Percentiles rank a stretch among this genome's conserved stretches.
Conservation (phyloP, 2,888 invertebrate species). For the Nemotelus nigrinus region DNA sequence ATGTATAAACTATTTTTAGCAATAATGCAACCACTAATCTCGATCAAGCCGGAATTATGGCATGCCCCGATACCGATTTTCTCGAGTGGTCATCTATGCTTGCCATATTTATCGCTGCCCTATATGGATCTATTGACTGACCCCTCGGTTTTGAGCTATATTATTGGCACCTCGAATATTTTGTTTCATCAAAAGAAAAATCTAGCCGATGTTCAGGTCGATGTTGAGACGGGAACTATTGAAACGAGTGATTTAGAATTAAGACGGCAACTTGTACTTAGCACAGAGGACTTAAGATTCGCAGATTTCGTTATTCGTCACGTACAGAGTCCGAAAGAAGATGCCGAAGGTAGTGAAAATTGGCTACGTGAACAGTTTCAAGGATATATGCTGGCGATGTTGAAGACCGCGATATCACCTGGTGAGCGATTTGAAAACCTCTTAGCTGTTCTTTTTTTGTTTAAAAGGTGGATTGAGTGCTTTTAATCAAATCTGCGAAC, state of each 20-base stretch:
- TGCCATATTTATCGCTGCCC: conserved; percentile 95
- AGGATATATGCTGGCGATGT: conserved; percentile 82
- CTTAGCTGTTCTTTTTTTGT: neutral
- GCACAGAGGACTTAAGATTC: conserved; percentile 95
- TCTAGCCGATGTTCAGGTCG: conserved; percentile 90
- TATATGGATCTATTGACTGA: conserved; percentile 92
- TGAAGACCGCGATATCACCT: conserved; percentile 80
- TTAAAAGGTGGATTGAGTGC: neutral
- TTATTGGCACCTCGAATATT: conserved; percentile 98
- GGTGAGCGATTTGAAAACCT: conserved; percentile 63
- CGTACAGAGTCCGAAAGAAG: conserved; percentile 73
- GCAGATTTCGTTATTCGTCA: conserved; percentile 90
- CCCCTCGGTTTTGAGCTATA: conserved; percentile 83
- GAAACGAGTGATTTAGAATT: conserved; percentile 82
- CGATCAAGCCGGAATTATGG: conserved; percentile 69
- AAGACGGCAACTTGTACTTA: conserved; percentile 83
- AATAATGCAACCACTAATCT: conserved; percentile 58
- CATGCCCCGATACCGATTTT: conserved; percentile 90
- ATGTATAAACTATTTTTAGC: conserved; percentile 53
- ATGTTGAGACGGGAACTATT: conserved; percentile 86
- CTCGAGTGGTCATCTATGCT: conserved; percentile 90
- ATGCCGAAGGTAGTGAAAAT: conserved; percentile 91
- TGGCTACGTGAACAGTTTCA: conserved; percentile 97
- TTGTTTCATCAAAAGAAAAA: conserved; percentile 95
- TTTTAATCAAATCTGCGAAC: neutral